Evolutionary conservation across 1,140 invertebrate genomes (phyloP).

Genomic region (Aradophagus sp.): DNA sequence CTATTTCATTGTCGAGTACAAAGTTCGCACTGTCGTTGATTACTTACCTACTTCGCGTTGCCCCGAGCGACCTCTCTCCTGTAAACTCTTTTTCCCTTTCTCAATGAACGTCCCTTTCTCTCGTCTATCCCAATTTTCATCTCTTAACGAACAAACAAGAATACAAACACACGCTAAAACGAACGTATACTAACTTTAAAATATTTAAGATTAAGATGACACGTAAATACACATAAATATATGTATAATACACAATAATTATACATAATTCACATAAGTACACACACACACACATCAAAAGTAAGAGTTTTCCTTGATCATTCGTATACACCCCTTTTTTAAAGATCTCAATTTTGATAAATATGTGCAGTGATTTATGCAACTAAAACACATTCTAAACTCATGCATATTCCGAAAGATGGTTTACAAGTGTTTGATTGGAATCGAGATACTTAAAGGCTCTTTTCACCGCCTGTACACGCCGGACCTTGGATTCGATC

Average conservation of each 20-base stretch:
- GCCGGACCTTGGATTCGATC: too few species aligned
- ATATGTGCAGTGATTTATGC: slow-evolving; percentile 50
- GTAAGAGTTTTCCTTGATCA: slow-evolving; percentile 46
- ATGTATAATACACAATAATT: too few species aligned
- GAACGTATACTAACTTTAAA: too few species aligned
- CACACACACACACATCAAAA: slow-evolving; percentile 52
- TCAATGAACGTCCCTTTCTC: slow-evolving; percentile 35
- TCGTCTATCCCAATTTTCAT: slow-evolving; percentile 21
- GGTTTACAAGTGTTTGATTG: not conserved
- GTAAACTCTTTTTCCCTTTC: slow-evolving; percentile 52
- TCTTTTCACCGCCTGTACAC: too few species aligned
- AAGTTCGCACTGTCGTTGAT: slow-evolving; percentile 55
- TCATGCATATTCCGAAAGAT: slow-evolving; percentile 25
- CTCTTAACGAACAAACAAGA: too few species aligned
- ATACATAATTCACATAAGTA: too few species aligned
- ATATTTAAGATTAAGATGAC: too few species aligned
- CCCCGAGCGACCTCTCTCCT: slow-evolving; percentile 40
- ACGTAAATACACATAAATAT: too few species aligned
- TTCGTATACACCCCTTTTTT: slow-evolving; percentile 44
- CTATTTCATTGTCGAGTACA: slow-evolving; percentile 61
- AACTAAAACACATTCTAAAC: slow-evolving; percentile 50
- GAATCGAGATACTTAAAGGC: too few species aligned
- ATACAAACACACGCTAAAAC: too few species aligned
- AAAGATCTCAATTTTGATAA: slow-evolving; percentile 48
- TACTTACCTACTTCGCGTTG: slow-evolving; percentile 33